Evolutionary conservation across 2,888 invertebrate species (phyloP), one percentile per base, ranked within the genome.

Genomic region (Catocala sponsa): DNA sequence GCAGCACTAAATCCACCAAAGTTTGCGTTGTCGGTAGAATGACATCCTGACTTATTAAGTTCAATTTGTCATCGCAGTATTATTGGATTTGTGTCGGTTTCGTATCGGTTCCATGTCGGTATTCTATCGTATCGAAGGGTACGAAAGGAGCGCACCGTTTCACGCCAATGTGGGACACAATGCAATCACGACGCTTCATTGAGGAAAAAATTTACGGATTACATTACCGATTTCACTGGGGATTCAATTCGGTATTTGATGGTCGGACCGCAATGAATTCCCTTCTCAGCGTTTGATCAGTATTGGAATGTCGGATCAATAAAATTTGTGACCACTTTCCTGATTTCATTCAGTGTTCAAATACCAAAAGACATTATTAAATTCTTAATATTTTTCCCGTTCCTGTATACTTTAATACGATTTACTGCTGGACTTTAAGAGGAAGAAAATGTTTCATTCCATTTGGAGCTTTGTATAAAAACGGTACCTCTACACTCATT

Each of bases 131-230:
- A 10, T 55, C 55, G 48, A 41, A 4, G 0, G 4, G 4, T 55
- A 12, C 25, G 41, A 38, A 55, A 42, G 6, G 15, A 0, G 15
- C 11, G 10, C 6, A 32, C n/a, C 25, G 13, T 7, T 12, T 33
- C 11, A 11, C 56, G 48, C 43, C 42, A 32, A 49, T 47, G 15
- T 33, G 35, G 49, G 46, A 65, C 64, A 63, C 49, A 55, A 62
- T 60, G 57, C 64, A 70, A 70, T 62, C 70, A 62, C 48, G 59
- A 41, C 51, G 59, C 63, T 47, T 25, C 55, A 54, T 42, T 41
- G 15, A 61, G 61, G 59, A 63, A 70, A 70, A 68, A 59, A 64
- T 46, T 50, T 60, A 70, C 47, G 59, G 50, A 63, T 76, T 64
- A 65, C 74, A 70, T 61, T 49, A 56, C 38, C 46, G 63, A 59